Evolutionary conservation across 2,888 invertebrate genomes (phyloP), one percentile per base, ranked within the genome.

Genomic region (Aspidapion aeneum): DNA sequence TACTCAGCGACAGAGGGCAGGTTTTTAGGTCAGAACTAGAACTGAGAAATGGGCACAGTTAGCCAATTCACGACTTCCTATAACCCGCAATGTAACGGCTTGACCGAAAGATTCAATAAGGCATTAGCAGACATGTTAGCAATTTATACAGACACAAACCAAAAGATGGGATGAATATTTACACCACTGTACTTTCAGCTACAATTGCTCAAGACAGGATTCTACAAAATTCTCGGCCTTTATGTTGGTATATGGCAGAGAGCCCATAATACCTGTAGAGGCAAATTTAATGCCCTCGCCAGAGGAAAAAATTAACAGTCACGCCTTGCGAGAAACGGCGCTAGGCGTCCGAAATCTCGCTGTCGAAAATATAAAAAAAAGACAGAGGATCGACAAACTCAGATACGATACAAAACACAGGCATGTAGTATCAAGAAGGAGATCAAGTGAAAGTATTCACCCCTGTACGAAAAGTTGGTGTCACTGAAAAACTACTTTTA

Each of bases 381-480:
- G 57, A 60, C 70, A 68, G 56, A 57, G 22, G 18, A 61, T n/a
- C 0, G 72, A 72, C 35, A 73, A 72, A 61, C 18, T 21, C 18
- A 35, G 72, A 3, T 72, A 70, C 55, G 69, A 73, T 52, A 18
- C n/a, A 2, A 67, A 67, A 60, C 73, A 73, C 54, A 21, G 69
- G 22, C 54, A 67, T 17, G 50, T 66, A 68, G 50, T 71, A 57
- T 49, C 20, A 63, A 18, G 35, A 56, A 17, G 70, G 69, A 1
- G 68, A 72, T 12, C 60, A 68, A 62, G 69, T 72, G 2, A 68
- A 70, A 61, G 69, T 73, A 1, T 71, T 69, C 51, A 69, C 68
- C 0, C 70, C 73, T 1, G 64, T 67, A 2, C 50, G 71, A 7
- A 70, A 69, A 57, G 63, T 72, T 16, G 71, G 71, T 1, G 55